phyloP scores from a whole-genome alignment of 2,797 vertebrate species.

The Aplochiton taeniatus region DNA sequence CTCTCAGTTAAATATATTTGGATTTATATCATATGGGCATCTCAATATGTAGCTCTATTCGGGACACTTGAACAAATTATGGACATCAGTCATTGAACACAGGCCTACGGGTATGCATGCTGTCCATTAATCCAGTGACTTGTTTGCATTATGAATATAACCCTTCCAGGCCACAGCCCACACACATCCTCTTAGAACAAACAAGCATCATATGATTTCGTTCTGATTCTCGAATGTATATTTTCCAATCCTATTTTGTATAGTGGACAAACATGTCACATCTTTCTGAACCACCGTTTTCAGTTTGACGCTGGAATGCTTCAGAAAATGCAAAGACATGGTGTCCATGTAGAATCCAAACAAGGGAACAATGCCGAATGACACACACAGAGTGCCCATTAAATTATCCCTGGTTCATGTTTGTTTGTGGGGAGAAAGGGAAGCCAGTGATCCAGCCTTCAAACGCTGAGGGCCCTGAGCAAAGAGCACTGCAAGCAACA shows the following conservation, averaged over 20 bases:
- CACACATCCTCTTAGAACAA: neutral
- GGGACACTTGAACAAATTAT: too few species aligned
- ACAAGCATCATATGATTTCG: neutral
- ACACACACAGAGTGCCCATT: neutral
- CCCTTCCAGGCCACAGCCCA: too few species aligned
- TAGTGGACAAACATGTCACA: neutral
- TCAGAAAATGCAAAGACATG: neutral
- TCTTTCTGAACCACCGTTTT: conserved; percentile 11
- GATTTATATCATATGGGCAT: too few species aligned
- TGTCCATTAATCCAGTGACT: too few species aligned
- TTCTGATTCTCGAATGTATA: neutral
- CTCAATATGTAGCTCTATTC: too few species aligned
- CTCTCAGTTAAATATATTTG: too few species aligned
- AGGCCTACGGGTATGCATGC: too few species aligned
- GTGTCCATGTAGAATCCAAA: too few species aligned
- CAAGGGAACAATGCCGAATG: too few species aligned
- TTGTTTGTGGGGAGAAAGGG: conserved; percentile 1
- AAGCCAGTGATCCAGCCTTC: conserved; percentile 20
- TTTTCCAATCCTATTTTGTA: conserved; percentile 15
- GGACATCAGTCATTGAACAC: too few species aligned
- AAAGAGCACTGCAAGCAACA: conserved; percentile 30
- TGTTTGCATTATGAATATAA: too few species aligned
- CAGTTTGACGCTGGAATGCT: conserved; percentile 1
- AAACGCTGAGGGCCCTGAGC: conserved; percentile 22
- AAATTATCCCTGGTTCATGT: conserved; percentile 9